A percentile compares a stretch with the other conserved stretches of the same genome.
Evolutionary conservation across 2,113 vertebrate genomes (phyloP).

Genomic region (Chiloscyllium plagiosum): DNA sequence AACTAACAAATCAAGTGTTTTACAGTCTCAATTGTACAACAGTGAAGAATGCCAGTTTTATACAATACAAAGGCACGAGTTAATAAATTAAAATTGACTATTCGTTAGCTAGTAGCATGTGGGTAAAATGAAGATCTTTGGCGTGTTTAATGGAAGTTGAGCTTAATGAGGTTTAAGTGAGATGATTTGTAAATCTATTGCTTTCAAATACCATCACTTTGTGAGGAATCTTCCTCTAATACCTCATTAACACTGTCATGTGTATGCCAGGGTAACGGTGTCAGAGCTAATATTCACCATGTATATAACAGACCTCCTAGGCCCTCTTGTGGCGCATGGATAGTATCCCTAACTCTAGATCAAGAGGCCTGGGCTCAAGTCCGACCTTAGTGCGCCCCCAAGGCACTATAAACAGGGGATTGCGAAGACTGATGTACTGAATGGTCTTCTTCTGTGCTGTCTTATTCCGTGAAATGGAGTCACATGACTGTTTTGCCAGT

Average conservation of each 20-base stretch:
- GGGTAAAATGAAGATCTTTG: constrained; percentile 1
- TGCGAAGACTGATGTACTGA: neutral
- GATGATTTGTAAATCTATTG: constrained; percentile 15
- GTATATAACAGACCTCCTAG: neutral
- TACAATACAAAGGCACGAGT: constrained; percentile 19
- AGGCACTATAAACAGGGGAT: neutral
- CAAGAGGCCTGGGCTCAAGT: too few relatives aligned
- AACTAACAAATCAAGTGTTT: constrained; percentile 26
- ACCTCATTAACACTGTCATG: neutral
- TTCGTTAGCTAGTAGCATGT: neutral
- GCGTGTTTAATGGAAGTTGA: constrained; percentile 10
- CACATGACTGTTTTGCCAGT: neutral
- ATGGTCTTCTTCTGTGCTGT: neutral
- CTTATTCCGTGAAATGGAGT: neutral
- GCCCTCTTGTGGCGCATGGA: too few relatives aligned
- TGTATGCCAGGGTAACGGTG: neutral
- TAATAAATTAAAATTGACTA: constrained; percentile 31
- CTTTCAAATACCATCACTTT: neutral
- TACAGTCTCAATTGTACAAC: neutral
- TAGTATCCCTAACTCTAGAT: too few relatives aligned
- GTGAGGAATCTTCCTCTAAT: neutral
- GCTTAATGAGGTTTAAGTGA: constrained; percentile 25
- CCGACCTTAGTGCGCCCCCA: neutral
- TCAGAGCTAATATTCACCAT: neutral
- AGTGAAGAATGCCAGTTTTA: neutral